Conservation (phyloP, 53 echinoderm and acorn worm species). For the Hippasteria phrygiana region DNA sequence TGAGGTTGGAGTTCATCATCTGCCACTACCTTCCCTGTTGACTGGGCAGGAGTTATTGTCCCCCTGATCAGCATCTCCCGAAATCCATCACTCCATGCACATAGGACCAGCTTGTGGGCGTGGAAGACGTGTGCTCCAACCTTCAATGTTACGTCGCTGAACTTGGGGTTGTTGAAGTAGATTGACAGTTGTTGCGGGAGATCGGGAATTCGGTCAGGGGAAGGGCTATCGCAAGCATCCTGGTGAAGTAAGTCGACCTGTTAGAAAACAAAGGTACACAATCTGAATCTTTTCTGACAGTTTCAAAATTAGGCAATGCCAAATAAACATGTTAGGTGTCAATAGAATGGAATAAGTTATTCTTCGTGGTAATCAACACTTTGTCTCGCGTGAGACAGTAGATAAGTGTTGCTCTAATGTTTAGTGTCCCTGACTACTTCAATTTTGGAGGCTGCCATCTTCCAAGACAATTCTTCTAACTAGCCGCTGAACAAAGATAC, state of each 20-base stretch:
- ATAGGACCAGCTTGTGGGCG: constrained; percentile 76
- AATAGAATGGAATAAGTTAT: too few species aligned
- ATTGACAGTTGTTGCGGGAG: constrained; percentile 2
- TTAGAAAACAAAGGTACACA: background rate
- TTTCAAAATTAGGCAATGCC: background rate
- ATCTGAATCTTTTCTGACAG: background rate
- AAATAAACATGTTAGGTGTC: too few species aligned
- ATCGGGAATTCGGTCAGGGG: background rate
- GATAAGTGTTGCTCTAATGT: too few species aligned
- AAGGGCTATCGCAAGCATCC: background rate
- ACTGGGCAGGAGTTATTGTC: background rate
- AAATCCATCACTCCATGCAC: constrained; percentile 83
- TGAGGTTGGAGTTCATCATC: background rate
- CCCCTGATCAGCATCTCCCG: constrained; percentile 63
- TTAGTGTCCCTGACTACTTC: too few species aligned
- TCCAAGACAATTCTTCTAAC: too few species aligned
- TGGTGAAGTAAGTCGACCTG: background rate
- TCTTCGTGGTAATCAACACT: too few species aligned
- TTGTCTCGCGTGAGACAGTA: too few species aligned
- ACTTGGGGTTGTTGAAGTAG: constrained; percentile 9
- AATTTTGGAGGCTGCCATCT: too few species aligned
- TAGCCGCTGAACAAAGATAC: too few species aligned
- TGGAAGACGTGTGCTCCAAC: constrained; percentile 62
- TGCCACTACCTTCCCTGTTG: background rate
- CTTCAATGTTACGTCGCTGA: constrained; percentile 76